A percentile compares a stretch with the other conserved stretches of the same genome.
Evolutionary conservation across 2,113 vertebrate genomes (phyloP).

Genomic region (Leptodactylus fuscus): DNA sequence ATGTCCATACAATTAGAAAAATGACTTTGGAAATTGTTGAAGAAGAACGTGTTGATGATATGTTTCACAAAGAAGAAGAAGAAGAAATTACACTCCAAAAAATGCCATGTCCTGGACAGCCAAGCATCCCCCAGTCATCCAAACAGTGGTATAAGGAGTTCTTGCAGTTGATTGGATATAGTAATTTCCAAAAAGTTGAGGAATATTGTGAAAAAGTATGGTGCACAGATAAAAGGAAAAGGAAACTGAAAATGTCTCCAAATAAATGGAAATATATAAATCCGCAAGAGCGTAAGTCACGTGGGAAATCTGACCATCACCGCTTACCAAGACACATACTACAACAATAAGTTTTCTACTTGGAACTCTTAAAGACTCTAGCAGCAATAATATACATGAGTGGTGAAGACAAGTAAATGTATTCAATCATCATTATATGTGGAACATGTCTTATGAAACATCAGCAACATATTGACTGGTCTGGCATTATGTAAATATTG

Average conservation of each 20-base stretch:
- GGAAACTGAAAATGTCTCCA: conserved; percentile 84
- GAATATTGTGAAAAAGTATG: conserved; percentile 97
- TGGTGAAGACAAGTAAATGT: not conserved
- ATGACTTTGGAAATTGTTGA: conserved; percentile 86
- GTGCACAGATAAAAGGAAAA: conserved; percentile 90
- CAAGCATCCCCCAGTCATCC: conserved; percentile 70
- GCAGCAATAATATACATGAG: not conserved
- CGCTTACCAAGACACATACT: conserved; percentile 84
- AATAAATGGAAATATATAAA: conserved; percentile 83
- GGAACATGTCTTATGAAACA: not conserved
- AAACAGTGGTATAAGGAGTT: conserved; percentile 96
- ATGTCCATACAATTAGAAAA: conserved; percentile 85
- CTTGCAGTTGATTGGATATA: conserved; percentile 93
- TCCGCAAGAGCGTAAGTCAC: conserved; percentile 79
- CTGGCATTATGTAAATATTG: conserved; percentile 51
- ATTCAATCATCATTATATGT: not conserved
- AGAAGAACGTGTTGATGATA: conserved; percentile 80
- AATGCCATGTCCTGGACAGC: conserved; percentile 75
- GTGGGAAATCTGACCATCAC: conserved; percentile 78
- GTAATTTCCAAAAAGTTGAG: conserved; percentile 90
- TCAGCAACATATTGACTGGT: conserved; percentile 4
- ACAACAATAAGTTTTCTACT: conserved; percentile 73
- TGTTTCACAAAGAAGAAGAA: conserved; percentile 75
- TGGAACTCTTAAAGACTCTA: not conserved
- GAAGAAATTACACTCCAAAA: conserved; percentile 72